These are phyloP conservation scores for Tetragonula clypearis DNA, from an alignment of 1,140 invertebrate genomes.

Conservation along the genomic window DNA sequence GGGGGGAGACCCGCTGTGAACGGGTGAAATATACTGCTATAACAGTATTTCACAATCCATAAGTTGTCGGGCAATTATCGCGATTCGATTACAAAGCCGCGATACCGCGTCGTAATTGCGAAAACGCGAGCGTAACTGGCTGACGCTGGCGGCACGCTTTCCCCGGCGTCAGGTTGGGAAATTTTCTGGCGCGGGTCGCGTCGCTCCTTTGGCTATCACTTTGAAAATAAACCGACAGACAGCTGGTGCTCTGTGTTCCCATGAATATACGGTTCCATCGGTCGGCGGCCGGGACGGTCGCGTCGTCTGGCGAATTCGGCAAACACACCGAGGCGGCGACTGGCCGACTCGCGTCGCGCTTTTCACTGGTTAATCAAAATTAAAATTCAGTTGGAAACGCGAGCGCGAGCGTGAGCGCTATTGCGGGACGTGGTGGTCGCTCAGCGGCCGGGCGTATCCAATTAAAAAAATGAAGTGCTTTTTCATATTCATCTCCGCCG, in stretches of 20 bases:
- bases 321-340: constrained; percentile 34
- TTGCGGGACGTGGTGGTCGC: constrained; percentile 12
- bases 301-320: constrained; percentile 25
- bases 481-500: constrained; percentile 71
- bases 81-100: constrained; percentile 22
- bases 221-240: constrained; percentile 9
- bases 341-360: constrained; percentile 20
- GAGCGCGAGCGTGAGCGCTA: constrained; percentile 14
- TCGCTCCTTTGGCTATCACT: not conserved
- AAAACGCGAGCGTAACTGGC: not conserved
- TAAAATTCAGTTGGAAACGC: constrained; percentile 68
- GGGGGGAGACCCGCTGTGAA: not conserved
- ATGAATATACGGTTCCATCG: constrained; percentile 22
- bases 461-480: constrained; percentile 74
- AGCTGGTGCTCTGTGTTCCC: not conserved
- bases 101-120: constrained; percentile 14
- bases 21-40: not conserved
- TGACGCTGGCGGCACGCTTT: not conserved
- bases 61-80: constrained; percentile 22
- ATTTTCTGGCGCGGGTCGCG: not conserved
- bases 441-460: constrained; percentile 57
- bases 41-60: constrained; percentile 32
- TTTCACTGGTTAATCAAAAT: constrained; percentile 70
- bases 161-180: not conserved
- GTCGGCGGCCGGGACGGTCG: not conserved